Evolutionary conservation across 1,140 invertebrate species (phyloP).

Genomic region (Leucophenga varia): DNA sequence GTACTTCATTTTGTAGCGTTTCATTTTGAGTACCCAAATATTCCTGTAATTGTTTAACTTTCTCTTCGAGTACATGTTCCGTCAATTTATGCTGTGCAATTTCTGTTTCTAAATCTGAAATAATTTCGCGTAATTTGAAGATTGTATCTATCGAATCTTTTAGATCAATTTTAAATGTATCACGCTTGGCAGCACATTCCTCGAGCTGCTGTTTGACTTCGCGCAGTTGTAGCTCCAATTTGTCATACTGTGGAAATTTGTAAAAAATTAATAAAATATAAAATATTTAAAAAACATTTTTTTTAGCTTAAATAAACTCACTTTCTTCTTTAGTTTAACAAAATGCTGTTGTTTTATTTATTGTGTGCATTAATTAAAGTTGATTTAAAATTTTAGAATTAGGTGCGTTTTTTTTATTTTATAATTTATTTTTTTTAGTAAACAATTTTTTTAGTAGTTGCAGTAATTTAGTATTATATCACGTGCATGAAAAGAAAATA

Average conservation of each 20-base stretch:
- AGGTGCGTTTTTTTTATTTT: slow-evolving; percentile 17
- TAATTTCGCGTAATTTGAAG: slow-evolving; percentile 70
- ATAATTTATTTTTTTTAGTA: too few relatives aligned
- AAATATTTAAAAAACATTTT: background rate
- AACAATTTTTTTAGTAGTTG: too few relatives aligned
- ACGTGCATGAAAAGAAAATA: too few relatives aligned
- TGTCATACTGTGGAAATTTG: slow-evolving; percentile 62
- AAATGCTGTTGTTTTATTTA: slow-evolving; percentile 1
- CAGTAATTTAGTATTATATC: too few relatives aligned
- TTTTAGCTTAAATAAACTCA: slow-evolving; percentile 30
- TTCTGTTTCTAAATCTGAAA: slow-evolving; percentile 72
- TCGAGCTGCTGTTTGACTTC: slow-evolving; percentile 65
- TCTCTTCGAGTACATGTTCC: slow-evolving; percentile 46
- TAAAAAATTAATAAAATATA: slow-evolving; percentile 1
- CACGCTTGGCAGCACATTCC: slow-evolving; percentile 63
- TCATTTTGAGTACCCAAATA: slow-evolving; percentile 62
- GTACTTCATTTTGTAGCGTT: slow-evolving; percentile 60
- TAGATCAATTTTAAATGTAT: slow-evolving; percentile 65
- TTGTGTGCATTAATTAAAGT: background rate
- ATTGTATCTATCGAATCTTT: slow-evolving; percentile 73
- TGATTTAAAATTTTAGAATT: slow-evolving; percentile 20
- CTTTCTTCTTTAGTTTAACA: slow-evolving; percentile 33
- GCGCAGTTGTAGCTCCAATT: slow-evolving; percentile 67
- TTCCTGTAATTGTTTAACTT: slow-evolving; percentile 53
- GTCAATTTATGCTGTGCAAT: slow-evolving; percentile 63